Percentiles rank a stretch among this genome's conserved stretches.
These are phyloP conservation scores for Thymelicus sylvestris DNA, from an alignment of 2,888 invertebrate species.

Conservation along the genomic window DNA sequence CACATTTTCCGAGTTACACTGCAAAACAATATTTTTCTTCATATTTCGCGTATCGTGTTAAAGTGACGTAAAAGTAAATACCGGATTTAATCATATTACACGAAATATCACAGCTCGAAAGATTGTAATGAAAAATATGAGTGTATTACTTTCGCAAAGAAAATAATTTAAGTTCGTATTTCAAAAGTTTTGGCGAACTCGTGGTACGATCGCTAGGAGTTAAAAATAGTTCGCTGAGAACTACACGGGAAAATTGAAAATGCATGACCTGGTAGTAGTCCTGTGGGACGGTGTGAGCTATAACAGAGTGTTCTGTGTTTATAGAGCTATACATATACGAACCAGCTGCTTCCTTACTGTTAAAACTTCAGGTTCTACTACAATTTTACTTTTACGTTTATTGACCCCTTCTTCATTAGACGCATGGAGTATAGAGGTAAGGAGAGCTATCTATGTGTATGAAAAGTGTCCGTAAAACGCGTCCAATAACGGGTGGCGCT, in stretches of 20 bases:
- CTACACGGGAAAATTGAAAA: slow-evolving; percentile 38
- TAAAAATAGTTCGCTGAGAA: slow-evolving; percentile 22
- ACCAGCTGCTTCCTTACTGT: not conserved
- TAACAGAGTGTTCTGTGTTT: slow-evolving; percentile 19
- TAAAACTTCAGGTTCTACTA: not conserved
- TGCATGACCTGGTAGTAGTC: slow-evolving; percentile 37
- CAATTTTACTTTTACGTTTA: not conserved
- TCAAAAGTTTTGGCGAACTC: slow-evolving; percentile 12
- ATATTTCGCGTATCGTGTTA: too few species aligned
- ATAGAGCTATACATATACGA: slow-evolving; percentile 14
- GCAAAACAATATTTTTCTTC: too few species aligned
- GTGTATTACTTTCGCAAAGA: slow-evolving; percentile 6
- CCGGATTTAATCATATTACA: too few species aligned
- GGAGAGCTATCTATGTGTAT: too few species aligned
- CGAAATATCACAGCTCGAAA: not conserved
- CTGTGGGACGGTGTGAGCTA: slow-evolving; percentile 24
- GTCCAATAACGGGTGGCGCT: too few species aligned
- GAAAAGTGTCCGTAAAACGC: too few species aligned
- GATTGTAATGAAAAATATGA: slow-evolving; percentile 4
- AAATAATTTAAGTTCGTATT: slow-evolving; percentile 24
- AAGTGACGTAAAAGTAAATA: too few species aligned
- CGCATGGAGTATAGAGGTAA: not conserved
- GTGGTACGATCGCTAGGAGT: slow-evolving; percentile 19
- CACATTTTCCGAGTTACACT: too few species aligned
- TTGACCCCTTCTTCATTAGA: not conserved